These are phyloP conservation scores for Indicator indicator DNA, from an alignment of 2,113 vertebrate genomes.

Conservation along the genomic window DNA sequence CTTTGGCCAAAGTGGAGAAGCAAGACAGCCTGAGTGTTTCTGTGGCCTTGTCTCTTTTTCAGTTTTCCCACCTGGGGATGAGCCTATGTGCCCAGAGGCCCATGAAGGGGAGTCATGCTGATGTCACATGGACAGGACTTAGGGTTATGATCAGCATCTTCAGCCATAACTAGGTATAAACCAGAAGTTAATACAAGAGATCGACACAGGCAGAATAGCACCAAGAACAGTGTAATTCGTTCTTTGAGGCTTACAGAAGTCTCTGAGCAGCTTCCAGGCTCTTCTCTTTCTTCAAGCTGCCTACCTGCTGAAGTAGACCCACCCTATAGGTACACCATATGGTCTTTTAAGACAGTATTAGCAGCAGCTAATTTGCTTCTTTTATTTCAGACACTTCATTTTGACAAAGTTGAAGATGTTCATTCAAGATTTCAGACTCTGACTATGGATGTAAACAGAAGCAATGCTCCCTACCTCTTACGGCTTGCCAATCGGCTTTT, in stretches of 20 bases:
- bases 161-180: background rate
- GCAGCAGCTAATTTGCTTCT: background rate
- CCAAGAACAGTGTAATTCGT: background rate
- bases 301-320: background rate
- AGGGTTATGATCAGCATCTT: background rate
- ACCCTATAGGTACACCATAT: fast-evolving
- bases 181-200: background rate
- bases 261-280: background rate
- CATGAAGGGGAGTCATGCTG: fast-evolving
- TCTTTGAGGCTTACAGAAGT: background rate
- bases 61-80: background rate
- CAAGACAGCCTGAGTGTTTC: background rate
- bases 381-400: slow-evolving; percentile 79
- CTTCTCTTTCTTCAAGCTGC: background rate
- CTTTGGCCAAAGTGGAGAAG: background rate
- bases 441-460: slow-evolving; percentile 81
- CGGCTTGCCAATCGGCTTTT: slow-evolving; percentile 88
- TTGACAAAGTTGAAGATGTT: slow-evolving; percentile 71
- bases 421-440: slow-evolving; percentile 84
- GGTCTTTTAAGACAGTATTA: background rate
- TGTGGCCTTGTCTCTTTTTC: background rate
- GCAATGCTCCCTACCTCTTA: slow-evolving; percentile 78
- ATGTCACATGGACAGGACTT: fast-evolving
- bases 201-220: fast-evolving
- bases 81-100: background rate